Evolutionary conservation across 2,888 invertebrate genomes (phyloP), one percentile per base, ranked within the genome.

Genomic region (Hemaris fuciformis): DNA sequence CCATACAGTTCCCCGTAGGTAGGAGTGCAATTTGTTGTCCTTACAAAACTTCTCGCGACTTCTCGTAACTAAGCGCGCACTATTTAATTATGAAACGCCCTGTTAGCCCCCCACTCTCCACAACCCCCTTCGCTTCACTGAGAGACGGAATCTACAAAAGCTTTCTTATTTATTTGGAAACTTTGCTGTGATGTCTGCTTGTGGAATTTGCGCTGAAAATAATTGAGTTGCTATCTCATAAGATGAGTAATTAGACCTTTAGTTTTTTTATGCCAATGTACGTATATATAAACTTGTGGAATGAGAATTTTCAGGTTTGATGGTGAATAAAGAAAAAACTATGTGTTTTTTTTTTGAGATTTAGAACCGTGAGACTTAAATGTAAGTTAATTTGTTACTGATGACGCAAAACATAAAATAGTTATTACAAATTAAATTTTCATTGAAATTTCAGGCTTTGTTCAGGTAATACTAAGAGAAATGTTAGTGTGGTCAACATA

Each of bases 51-150:
- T 73, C 72, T 66, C 69, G 72, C 74, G 77, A 74, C 77, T 75
- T 74, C 71, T 74, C 67, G 79, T 83, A 85, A 86, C 87, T 87
- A 87, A 85, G 82, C 85, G 81, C 81, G 70, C 78, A 83, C 87
- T 87, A 87, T 88, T 87, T 87, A 85, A 88, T 87, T 87, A 87
- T 84, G 79, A 72, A 80, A 73, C 81, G 64, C 74, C 75, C 77
- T 66, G 70, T 73, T 74, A 3, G 10, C 38, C 38, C 70, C 68
- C 65, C 62, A 64, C 67, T 62, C 66, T 68, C 61, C 65, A 43
- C 20, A 2, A 41, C n/a, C n/a, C n/a, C 38, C n/a, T 38, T 38
- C 10, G 38, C n/a, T n/a, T 38, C 38, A 38, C 38, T 38, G 38
- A 38, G 15, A 3, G 25, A 15, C 7, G n/a, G 25, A 7, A 22